phyloP scores from a whole-genome alignment of 1,140 invertebrate genomes.

The Drosophila oshimai region DNA sequence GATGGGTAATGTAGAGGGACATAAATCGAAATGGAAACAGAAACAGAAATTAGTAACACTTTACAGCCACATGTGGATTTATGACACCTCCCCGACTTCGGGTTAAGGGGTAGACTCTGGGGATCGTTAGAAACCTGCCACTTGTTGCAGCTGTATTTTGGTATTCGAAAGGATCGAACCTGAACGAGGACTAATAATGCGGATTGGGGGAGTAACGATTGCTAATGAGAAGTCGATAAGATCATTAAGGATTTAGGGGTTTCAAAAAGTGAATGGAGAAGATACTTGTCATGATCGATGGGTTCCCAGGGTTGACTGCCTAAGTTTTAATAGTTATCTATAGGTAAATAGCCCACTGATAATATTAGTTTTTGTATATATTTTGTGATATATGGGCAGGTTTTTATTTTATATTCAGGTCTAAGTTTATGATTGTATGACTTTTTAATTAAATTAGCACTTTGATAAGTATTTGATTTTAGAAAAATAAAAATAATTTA shows the following conservation, averaged over 20 bases:
- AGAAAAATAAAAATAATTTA: background rate
- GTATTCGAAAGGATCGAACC: conserved; percentile 1
- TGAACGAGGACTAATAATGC: conserved; percentile 2
- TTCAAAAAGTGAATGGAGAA: conserved; percentile 6
- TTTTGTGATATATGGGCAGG: too few species aligned
- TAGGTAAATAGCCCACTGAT: too few species aligned
- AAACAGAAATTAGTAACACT: conserved; percentile 69
- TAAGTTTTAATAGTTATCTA: background rate
- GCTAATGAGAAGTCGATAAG: conserved; percentile 36
- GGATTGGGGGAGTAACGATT: background rate
- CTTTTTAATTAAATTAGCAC: background rate
- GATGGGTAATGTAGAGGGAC: background rate
- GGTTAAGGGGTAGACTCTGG: conserved; percentile 9
- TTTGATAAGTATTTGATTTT: background rate
- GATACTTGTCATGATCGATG: conserved; percentile 5
- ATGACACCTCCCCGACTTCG: conserved; percentile 50
- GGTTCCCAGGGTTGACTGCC: conserved; percentile 15
- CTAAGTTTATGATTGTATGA: background rate
- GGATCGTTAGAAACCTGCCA: conserved; percentile 38
- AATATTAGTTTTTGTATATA: too few species aligned
- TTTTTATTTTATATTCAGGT: background rate
- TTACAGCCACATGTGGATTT: conserved; percentile 76
- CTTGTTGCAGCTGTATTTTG: conserved; percentile 72
- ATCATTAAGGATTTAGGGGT: conserved; percentile 39
- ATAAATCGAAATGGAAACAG: conserved; percentile 45